Evolutionary conservation across 2,888 invertebrate species (phyloP).

Genomic region (Criorhina ranunculi): DNA sequence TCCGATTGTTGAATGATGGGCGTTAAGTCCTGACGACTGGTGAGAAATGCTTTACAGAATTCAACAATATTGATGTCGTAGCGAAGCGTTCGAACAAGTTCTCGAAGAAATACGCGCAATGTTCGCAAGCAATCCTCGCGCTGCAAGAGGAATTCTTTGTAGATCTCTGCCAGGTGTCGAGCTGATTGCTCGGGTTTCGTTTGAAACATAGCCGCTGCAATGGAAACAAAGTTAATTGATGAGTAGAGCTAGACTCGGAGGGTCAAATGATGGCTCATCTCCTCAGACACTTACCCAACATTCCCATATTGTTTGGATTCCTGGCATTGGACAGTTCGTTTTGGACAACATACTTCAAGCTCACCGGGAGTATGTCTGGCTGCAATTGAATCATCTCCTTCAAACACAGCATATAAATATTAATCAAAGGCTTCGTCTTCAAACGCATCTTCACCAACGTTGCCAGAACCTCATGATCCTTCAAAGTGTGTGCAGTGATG

Average conservation of each 20-base stretch:
- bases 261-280: too few species aligned
- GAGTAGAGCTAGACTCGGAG: too few species aligned
- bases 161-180: conserved; percentile 93
- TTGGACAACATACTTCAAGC: conserved; percentile 96
- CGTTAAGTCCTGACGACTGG: conserved; percentile 86
- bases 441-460: conserved; percentile 95
- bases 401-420: conserved; percentile 94
- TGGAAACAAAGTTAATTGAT: background rate
- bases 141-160: conserved; percentile 92
- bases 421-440: conserved; percentile 96
- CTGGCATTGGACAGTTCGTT: conserved; percentile 96
- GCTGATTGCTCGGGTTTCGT: conserved; percentile 93
- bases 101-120: conserved; percentile 93
- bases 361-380: conserved; percentile 92
- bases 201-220: conserved; percentile 91
- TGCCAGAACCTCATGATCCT: conserved; percentile 91
- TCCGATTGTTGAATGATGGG: conserved; percentile 87
- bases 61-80: conserved; percentile 92
- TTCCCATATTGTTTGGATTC: conserved; percentile 97
- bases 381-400: conserved; percentile 95
- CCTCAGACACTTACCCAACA: conserved; percentile 86
- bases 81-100: conserved; percentile 93
- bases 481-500: conserved; percentile 89
- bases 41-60: conserved; percentile 91
- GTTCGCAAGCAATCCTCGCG: conserved; percentile 96